Percentiles rank a stretch among this genome's conserved stretches.
These are phyloP conservation scores for Tinea trinotella DNA, from an alignment of 2,888 invertebrate genomes.

Conservation along the genomic window DNA sequence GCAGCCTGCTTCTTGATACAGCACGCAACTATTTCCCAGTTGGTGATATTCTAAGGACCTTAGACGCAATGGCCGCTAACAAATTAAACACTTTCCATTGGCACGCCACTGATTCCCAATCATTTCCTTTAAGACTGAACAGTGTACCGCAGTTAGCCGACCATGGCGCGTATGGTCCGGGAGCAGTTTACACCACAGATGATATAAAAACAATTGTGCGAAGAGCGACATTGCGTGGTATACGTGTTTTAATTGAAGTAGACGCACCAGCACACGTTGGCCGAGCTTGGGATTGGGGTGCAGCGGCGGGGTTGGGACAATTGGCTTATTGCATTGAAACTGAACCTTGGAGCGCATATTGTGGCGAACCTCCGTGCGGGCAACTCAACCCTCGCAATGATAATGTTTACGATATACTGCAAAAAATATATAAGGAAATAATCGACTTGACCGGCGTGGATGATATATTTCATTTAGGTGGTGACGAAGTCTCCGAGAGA, in stretches of 20 bases:
- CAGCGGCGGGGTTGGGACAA: slow-evolving; percentile 81
- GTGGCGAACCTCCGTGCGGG: slow-evolving; percentile 90
- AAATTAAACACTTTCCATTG: slow-evolving; percentile 96
- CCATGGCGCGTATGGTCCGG: slow-evolving; percentile 89
- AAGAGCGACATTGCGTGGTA: slow-evolving; percentile 85
- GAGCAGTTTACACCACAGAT: slow-evolving; percentile 79
- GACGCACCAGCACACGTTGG: slow-evolving; percentile 94
- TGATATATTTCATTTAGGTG: slow-evolving; percentile 88
- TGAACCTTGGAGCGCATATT: slow-evolving; percentile 84
- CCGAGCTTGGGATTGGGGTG: slow-evolving; percentile 89
- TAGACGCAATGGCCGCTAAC: slow-evolving; percentile 90
- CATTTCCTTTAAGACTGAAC: slow-evolving; percentile 88
- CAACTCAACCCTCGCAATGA: slow-evolving; percentile 88
- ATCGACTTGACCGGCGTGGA: slow-evolving; percentile 81
- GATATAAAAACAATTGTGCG: slow-evolving; percentile 81
- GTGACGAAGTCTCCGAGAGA: slow-evolving; percentile 85
- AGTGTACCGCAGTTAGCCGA: slow-evolving; percentile 83
- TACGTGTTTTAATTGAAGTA: slow-evolving; percentile 89
- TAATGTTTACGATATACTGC: slow-evolving; percentile 80
- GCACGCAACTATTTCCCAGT: slow-evolving; percentile 90
- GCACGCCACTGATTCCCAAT: slow-evolving; percentile 93
- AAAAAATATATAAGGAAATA: slow-evolving; percentile 82
- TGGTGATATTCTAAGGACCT: slow-evolving; percentile 77
- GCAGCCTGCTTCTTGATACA: slow-evolving; percentile 92
- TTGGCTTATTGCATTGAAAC: slow-evolving; percentile 86